Evolutionary conservation across 2,113 vertebrate species (phyloP), one percentile per base, ranked within the genome.

Genomic region (Albula glossodonta): DNA sequence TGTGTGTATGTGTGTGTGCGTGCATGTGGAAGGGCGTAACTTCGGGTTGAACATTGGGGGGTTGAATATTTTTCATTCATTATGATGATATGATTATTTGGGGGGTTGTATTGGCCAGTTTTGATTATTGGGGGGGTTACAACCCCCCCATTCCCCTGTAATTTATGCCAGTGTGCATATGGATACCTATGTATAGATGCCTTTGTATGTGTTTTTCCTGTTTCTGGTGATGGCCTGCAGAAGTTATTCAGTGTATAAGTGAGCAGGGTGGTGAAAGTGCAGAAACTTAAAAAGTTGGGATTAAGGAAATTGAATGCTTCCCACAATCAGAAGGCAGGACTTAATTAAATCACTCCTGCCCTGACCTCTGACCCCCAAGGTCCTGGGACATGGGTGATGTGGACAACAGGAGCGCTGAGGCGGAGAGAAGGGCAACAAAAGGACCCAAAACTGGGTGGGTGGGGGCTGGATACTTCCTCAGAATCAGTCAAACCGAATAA

Each of bases 321-420:
- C 89, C 85, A 57, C 88, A 83, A 86, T 22, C 41, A 19, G 52
- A 87, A 87, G 84, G 89, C 83, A 84, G 49, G 52, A 78, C 63
- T 89, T 92, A 91, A 93, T 93, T 85, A 85, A 92, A 93, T 94
- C 89, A 93, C 86, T 86, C 87, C 85, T 85, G 82, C 84, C 85
- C 82, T 90, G 91, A 94, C 91, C 92, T 88, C 88, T 83, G 89
- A 91, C 87, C 87, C 85, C 25, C 41, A 84, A 74, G 41, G 82
- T 51, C 85, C 90, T 87, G 89, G 89, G 90, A 89, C 88, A 53
- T 4, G 90, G 51, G 83, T 63, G 87, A 86, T 90, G 77, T 87
- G 87, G 82, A 92, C 86, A 89, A 81, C 15, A 86, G 84, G 89
- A 31, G 89, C 85, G 63, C 51, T 85, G 80, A 89, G 91, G 80